Evolutionary conservation across 2,113 vertebrate species (phyloP).

Genomic region (Columba livia): DNA sequence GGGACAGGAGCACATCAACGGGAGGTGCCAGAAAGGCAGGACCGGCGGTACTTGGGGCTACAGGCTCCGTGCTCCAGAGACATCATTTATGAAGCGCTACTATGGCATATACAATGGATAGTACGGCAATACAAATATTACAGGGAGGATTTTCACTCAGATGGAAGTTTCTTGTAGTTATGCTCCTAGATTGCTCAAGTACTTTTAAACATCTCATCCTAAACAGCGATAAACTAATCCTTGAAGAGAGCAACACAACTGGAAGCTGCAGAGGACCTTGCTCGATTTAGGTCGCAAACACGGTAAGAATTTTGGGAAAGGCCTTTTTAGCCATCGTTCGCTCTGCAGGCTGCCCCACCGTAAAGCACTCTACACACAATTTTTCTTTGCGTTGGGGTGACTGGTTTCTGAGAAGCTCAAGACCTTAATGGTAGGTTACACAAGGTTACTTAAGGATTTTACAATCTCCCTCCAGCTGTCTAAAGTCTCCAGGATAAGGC

Average conservation of each 20-base stretch:
- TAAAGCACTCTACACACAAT: neutral
- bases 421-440: neutral
- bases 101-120: neutral
- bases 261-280: neutral
- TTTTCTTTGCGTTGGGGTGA: neutral
- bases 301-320: neutral
- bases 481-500: neutral
- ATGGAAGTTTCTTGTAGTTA: neutral
- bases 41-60: neutral
- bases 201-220: neutral
- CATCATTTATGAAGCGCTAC: accelerated
- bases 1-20: neutral
- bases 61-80: neutral
- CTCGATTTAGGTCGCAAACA: neutral
- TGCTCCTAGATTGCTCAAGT: neutral
- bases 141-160: neutral
- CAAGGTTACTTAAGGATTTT: conserved; percentile 27
- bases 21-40: neutral
- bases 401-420: neutral
- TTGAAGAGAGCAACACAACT: neutral
- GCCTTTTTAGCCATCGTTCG: neutral
- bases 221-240: neutral
- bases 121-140: accelerated
- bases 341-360: neutral
- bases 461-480: conserved; percentile 31